phyloP scores from a whole-genome alignment of 2,888 invertebrate species.

The Tenthredo scrophulariae region DNA sequence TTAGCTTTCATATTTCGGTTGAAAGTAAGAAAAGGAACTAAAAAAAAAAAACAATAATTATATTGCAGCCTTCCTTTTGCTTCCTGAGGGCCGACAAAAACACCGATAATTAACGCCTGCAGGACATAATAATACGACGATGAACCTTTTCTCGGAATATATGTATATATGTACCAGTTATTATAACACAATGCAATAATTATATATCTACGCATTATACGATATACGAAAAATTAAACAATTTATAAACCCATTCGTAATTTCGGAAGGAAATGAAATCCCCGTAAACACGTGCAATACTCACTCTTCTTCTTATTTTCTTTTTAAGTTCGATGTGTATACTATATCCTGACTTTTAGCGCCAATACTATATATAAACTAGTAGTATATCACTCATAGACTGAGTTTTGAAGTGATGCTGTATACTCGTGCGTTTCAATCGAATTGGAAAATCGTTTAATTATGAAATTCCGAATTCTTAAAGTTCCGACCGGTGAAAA shows the following conservation, averaged over 20 bases:
- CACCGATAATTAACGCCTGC: neutral
- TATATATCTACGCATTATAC: neutral
- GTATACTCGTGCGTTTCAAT: too few relatives aligned
- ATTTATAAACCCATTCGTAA: neutral
- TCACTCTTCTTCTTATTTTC: neutral
- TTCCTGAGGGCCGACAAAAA: neutral
- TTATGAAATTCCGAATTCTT: too few relatives aligned
- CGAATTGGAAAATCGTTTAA: too few relatives aligned
- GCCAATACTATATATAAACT: too few relatives aligned
- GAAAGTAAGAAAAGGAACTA: neutral
- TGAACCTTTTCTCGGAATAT: neutral
- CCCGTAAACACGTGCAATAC: neutral
- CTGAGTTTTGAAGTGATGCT: too few relatives aligned
- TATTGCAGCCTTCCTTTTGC: neutral
- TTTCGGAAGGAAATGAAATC: neutral
- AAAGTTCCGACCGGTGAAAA: too few relatives aligned
- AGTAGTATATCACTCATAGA: too few relatives aligned
- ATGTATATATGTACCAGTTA: neutral
- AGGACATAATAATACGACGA: neutral
- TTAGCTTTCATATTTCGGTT: neutral
- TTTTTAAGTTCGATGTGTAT: neutral
- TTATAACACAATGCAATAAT: constrained; percentile 9
- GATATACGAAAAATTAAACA: neutral
- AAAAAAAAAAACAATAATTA: neutral
- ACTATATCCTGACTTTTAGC: too few relatives aligned